A percentile compares a stretch with the other conserved stretches of the same genome.
Conservation (phyloP, 2,888 invertebrate genomes). For the Willowsia nigromaculata region DNA sequence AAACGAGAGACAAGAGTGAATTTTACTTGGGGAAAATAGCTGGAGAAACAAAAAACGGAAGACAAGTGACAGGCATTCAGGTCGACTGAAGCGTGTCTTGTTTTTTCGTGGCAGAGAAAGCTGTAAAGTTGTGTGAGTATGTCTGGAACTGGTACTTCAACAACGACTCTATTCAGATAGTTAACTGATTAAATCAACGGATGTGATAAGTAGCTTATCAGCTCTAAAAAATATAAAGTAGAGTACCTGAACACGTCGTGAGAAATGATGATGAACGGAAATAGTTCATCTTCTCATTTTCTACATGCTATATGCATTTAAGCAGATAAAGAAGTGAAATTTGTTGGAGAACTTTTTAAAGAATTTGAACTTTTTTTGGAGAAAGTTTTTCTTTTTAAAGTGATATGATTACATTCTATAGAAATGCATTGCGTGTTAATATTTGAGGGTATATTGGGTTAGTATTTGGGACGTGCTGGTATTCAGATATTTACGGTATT, state of each 20-base stretch:
- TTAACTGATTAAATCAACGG: neutral
- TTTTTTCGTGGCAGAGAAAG: neutral
- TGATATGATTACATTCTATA: too few species aligned
- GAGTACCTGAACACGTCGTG: too few species aligned
- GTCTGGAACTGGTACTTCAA: neutral
- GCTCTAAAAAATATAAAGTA: too few species aligned
- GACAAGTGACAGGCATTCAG: conserved; percentile 14
- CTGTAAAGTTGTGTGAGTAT: neutral
- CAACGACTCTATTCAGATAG: neutral
- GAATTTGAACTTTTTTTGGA: too few species aligned
- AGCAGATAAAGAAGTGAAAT: too few species aligned
- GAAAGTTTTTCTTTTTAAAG: too few species aligned
- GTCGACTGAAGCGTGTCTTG: conserved; percentile 14
- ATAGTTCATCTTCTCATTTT: neutral
- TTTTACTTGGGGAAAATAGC: neutral
- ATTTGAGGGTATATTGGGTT: too few species aligned
- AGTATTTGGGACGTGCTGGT: too few species aligned
- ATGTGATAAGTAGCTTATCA: neutral
- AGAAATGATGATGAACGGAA: neutral
- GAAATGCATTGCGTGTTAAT: too few species aligned
- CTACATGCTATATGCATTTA: too few species aligned
- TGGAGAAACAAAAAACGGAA: neutral
- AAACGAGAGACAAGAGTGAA: neutral
- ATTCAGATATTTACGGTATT: too few species aligned
- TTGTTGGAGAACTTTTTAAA: too few species aligned